phyloP scores from a whole-genome alignment of 2,888 invertebrate genomes.

The Campopleginae sp. region DNA sequence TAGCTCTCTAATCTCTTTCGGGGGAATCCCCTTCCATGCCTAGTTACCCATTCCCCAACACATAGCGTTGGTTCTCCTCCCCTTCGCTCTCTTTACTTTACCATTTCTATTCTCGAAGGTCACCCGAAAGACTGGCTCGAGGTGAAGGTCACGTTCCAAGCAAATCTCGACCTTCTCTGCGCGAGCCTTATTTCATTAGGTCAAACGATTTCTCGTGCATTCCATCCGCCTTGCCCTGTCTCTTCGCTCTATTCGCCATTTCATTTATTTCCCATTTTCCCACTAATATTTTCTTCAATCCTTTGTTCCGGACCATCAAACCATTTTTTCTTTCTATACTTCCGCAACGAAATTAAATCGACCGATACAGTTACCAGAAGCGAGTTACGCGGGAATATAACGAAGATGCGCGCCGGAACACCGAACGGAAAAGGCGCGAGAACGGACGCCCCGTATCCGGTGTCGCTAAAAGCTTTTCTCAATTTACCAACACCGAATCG shows the following conservation, averaged over 20 bases:
- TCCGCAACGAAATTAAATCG: background rate
- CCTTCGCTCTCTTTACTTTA: conserved; percentile 21
- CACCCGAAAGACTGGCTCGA: conserved; percentile 61
- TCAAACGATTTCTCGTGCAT: conserved; percentile 33
- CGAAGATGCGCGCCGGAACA: conserved; percentile 10
- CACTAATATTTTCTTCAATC: background rate
- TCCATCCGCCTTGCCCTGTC: background rate
- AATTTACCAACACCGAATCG: conserved; percentile 41
- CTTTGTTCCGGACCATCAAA: background rate
- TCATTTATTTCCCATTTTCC: background rate
- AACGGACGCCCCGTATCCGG: conserved; percentile 54
- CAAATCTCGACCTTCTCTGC: conserved; percentile 62
- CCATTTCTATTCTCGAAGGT: conserved; percentile 64
- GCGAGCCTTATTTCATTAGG: conserved; percentile 28
- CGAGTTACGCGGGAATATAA: background rate
- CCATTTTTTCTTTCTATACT: background rate
- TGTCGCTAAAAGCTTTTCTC: conserved; percentile 64
- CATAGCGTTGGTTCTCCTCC: conserved; percentile 22
- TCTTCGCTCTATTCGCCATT: background rate
- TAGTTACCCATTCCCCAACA: conserved; percentile 31
- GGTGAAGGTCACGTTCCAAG: conserved; percentile 77
- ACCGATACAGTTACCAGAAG: background rate
- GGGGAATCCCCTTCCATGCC: conserved; percentile 70
- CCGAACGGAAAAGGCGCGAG: conserved; percentile 26
- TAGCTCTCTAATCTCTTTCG: conserved; percentile 72